Percentiles rank a stretch among this genome's conserved stretches.
phyloP scores from a whole-genome alignment of 2,113 vertebrate species.

The Galeopterus variegatus region DNA sequence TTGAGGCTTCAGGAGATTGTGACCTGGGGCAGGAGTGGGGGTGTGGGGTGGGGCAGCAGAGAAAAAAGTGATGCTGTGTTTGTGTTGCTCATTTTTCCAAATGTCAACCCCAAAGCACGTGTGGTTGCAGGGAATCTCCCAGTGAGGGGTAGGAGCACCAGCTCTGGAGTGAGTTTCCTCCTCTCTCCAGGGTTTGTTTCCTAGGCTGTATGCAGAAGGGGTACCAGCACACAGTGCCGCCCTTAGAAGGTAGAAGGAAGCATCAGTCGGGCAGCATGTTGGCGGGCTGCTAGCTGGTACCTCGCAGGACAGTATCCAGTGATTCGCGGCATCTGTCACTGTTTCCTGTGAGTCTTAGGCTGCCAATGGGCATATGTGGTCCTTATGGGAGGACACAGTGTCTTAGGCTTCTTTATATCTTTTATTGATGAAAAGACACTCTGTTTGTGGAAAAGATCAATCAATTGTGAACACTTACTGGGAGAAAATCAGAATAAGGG shows the following conservation, averaged over 20 bases:
- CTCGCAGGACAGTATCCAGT: fast-evolving
- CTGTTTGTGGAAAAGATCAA: not conserved
- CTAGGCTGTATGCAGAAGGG: not conserved
- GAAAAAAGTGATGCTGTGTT: not conserved
- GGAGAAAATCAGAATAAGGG: not conserved
- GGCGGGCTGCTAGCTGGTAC: fast-evolving
- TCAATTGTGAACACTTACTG: not conserved
- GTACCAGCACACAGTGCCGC: not conserved
- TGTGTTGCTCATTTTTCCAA: not conserved
- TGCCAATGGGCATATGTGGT: not conserved
- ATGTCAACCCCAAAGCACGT: not conserved
- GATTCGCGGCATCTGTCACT: too few relatives aligned
- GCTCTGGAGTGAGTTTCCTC: not conserved
- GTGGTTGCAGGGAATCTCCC: too few relatives aligned
- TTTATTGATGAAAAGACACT: not conserved
- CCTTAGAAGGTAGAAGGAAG: not conserved
- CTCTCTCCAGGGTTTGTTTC: not conserved
- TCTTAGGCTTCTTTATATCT: not conserved
- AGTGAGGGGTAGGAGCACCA: fast-evolving
- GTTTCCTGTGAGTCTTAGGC: not conserved
- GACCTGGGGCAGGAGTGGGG: not conserved
- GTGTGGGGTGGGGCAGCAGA: not conserved
- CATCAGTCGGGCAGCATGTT: not conserved
- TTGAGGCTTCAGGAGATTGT: not conserved
- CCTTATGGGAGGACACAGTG: not conserved